Evolutionary conservation across 1,140 invertebrate species (phyloP).

Genomic region (Cherax quadricarinatus): DNA sequence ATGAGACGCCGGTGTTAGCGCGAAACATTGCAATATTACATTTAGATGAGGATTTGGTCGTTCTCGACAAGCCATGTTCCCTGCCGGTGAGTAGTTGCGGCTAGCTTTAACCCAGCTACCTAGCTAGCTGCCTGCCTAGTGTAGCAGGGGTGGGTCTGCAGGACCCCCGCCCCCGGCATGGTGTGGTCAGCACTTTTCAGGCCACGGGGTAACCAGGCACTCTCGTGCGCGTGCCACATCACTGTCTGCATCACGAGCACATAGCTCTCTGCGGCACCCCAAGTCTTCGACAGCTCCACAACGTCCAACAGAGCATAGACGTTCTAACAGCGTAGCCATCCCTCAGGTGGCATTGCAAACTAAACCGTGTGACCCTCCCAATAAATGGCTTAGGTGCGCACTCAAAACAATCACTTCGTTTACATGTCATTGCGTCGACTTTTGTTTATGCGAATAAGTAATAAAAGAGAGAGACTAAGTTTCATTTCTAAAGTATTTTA

Average conservation of each 20-base stretch:
- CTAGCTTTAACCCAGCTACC: conserved; percentile 35
- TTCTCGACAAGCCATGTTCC: conserved; percentile 93
- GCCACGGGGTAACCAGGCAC: conserved; percentile 46
- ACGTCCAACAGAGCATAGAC: conserved; percentile 48
- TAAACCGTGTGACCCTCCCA: background rate
- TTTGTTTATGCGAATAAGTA: background rate
- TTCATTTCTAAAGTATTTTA: conserved; percentile 3
- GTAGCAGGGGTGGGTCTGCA: conserved; percentile 43
- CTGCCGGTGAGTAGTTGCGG: conserved; percentile 83
- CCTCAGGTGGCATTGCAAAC: conserved; percentile 8
- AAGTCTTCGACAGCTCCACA: conserved; percentile 22
- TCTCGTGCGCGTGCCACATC: conserved; percentile 28
- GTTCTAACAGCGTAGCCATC: conserved; percentile 35
- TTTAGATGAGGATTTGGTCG: conserved; percentile 88
- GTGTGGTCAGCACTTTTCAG: conserved; percentile 53
- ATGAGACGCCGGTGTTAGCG: conserved; percentile 86
- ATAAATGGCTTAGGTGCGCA: conserved; percentile 22
- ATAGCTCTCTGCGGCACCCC: conserved; percentile 33
- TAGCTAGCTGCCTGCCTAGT: conserved; percentile 54
- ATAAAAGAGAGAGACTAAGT: background rate
- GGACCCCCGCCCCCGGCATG: conserved; percentile 53
- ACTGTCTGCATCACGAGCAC: conserved; percentile 17
- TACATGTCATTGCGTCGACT: background rate
- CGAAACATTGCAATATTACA: conserved; percentile 87
- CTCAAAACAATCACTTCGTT: background rate